Base-by-base conservation (phyloP, 2,797 vertebrate genomes). In the Eremophila alpestris region DNA sequence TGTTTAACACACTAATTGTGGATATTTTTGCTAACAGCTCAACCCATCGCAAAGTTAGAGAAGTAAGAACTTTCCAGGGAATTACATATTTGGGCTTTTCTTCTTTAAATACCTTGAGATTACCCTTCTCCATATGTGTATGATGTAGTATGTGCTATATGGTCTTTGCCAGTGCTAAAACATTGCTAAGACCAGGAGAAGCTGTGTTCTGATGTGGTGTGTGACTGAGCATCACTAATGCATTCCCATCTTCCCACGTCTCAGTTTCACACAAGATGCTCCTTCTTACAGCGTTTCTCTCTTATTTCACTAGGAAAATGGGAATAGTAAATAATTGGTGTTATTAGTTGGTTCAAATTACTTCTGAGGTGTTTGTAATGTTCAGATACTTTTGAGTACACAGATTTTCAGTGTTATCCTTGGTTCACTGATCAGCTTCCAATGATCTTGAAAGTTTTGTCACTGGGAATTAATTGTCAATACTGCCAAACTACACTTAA, bases 61-160 rank as follows among this genome's bases (percentile, higher is more conserved):
- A 93, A 81, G 51, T 48, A 86, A 93, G 70, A 71, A 48, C 58
- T 71, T 95, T 79, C 46, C 1, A 4, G 40, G 30, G 15, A 69
- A 63, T 69, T 41, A 81, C 0, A 1, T 29, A 81, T 68, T 69
- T 48, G 60, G 71, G 43, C 27, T 93, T 87, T 78, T 92, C 54
- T 86, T 87, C 68, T 89, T 93, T 85, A 92, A 87, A 71, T 85
- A 75, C 62, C 38, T 90, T 79, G 30, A 83, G n/a, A 59, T 48
- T 82, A 68, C 73, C 13, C 17, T 85, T 94, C 15, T 92, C n/a
- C 29, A 11, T 65, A 18, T 34, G 16, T 34, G 36, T 70, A 41
- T 68, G 51, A 78, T 85, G 43, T 36, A 48, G 34, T 41, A 68
- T 0, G 2, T 36, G 29, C 38, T 83, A 7, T 14, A 16, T 32